These are phyloP conservation scores for Dynastes grantii DNA, from an alignment of 2,888 invertebrate species.

Conservation along the genomic window DNA sequence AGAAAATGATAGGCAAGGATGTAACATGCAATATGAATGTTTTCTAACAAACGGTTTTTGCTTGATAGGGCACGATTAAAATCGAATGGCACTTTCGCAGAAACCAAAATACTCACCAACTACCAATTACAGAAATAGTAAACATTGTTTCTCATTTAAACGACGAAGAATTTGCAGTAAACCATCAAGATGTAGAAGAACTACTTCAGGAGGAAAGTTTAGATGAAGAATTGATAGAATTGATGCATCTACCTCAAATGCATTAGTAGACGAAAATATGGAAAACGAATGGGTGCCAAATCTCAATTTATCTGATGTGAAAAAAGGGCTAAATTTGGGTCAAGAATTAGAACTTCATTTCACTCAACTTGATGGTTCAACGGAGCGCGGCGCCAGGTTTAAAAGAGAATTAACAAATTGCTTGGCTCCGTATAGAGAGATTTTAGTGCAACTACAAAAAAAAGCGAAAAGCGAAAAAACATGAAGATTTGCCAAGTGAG, in stretches of 20 bases:
- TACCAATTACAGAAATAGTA: not conserved
- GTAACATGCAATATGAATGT: too few species aligned
- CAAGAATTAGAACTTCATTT: not conserved
- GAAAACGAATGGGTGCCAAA: slow-evolving; percentile 20
- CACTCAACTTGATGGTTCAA: not conserved
- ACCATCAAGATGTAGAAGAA: too few species aligned
- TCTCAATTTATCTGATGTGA: not conserved
- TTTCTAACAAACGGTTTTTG: too few species aligned
- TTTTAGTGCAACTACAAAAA: not conserved
- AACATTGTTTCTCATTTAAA: too few species aligned
- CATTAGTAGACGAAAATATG: not conserved
- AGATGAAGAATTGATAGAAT: slow-evolving; percentile 18
- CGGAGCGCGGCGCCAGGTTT: not conserved
- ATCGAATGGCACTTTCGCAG: too few species aligned
- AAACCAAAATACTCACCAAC: too few species aligned
- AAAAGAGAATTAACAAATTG: not conserved
- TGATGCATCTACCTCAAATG: slow-evolving; percentile 8
- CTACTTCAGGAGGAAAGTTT: not conserved
- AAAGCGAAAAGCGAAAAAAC: not conserved
- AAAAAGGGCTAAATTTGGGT: slow-evolving; percentile 13
- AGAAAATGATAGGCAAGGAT: too few species aligned
- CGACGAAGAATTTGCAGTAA: too few species aligned
- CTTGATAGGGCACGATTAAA: too few species aligned
- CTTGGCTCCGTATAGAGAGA: slow-evolving; percentile 6
- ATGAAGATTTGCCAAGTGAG: not conserved